Base-by-base conservation (phyloP, 2,113 vertebrate species). In the Odocoileus hemionus region DNA sequence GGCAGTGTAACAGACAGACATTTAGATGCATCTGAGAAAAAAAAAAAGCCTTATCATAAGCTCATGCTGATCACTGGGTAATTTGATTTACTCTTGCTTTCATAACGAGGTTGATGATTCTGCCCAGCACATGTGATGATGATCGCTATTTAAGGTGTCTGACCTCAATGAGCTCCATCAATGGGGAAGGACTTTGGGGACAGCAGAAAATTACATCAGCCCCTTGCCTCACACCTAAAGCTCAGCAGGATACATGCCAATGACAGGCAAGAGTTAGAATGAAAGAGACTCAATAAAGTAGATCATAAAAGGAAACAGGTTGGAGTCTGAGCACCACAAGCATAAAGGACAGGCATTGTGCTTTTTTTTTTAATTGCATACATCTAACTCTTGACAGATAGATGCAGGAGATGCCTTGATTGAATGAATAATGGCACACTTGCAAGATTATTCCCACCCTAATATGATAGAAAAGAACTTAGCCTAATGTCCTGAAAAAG, bases 1-100 rank as follows among this genome's bases (percentile, higher is more conserved):
- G 23, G 8, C 58, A 79, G 5, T 45, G 10, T 61, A 30, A 83
- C 4, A 19, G 23, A 82, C n/a, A 80, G 83, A 17, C 36, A 84
- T 86, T 61, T 60, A 47, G 67, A 94, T 85, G 54, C 17, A 79
- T 93, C 17, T 93, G 14, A 89, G 45, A 7, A 54, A 74, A 50
- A 87, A 36, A 2, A 70, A 50, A 16, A 54, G n/a, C 23, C n/a
- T 94, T 67, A 3, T 13, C 55, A 86, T 67, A 67, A 74, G 47
- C n/a, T 70, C 25, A 33, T 86, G 52, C 57, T 45, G 25, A 28
- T 89, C n/a, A 61, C 55, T 95, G 80, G 16, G 12, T 67, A 54
- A 92, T 92, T 93, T 96, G 52, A 95, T 91, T 96, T 93, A 52
- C 52, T 95, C 74, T 84, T 90, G n/a, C 21, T 96, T 97, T 93